phyloP scores from a whole-genome alignment of 2,888 invertebrate genomes.

The Listrodromus nycthemerus region DNA sequence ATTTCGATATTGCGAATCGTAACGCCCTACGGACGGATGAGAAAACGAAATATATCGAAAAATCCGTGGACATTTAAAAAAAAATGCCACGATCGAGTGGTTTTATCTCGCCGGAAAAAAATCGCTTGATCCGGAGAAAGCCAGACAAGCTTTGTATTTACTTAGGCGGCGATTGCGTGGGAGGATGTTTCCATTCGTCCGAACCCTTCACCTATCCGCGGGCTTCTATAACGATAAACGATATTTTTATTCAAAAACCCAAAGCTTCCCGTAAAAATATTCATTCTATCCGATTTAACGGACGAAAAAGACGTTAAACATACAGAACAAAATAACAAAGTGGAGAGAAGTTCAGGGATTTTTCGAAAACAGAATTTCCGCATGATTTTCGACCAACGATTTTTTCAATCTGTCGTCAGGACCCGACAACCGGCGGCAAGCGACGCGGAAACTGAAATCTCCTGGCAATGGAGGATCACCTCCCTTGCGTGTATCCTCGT shows the following conservation, averaged over 20 bases:
- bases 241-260: slow-evolving; percentile 10
- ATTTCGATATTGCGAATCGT: slow-evolving; percentile 47
- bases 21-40: not conserved
- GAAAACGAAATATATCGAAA: slow-evolving; percentile 5
- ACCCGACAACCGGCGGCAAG: slow-evolving; percentile 6
- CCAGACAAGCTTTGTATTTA: not conserved
- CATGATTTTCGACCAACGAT: slow-evolving; percentile 55
- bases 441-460: not conserved
- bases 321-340: not conserved
- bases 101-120: slow-evolving; percentile 3
- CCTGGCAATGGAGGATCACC: slow-evolving; percentile 17
- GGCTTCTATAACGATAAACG: not conserved
- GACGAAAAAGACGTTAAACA: slow-evolving; percentile 12
- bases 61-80: not conserved
- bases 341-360: slow-evolving; percentile 13
- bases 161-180: not conserved
- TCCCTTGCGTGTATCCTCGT: slow-evolving; percentile 15
- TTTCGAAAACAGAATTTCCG: slow-evolving; percentile 50
- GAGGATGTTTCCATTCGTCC: not conserved
- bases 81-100: not conserved
- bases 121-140: not conserved
- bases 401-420: slow-evolving; percentile 27
- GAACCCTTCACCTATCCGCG: not conserved
- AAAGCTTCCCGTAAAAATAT: not conserved
- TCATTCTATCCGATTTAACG: not conserved